These are phyloP conservation scores for Poeciliopsis paucimaculata DNA, from an alignment of 2,797 vertebrate species.

Conservation along the genomic window DNA sequence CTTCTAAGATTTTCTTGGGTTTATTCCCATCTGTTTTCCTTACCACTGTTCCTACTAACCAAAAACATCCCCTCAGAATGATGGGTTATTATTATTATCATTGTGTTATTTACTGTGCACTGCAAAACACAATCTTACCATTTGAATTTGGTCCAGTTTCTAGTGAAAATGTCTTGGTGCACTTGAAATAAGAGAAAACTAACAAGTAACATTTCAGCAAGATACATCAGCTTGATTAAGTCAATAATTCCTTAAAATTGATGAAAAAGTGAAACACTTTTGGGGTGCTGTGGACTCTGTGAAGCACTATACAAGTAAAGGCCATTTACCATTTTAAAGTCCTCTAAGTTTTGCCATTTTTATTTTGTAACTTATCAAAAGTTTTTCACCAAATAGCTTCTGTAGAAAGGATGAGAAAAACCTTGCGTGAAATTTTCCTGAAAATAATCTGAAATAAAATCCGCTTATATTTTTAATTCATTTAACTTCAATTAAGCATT, in stretches of 20 bases:
- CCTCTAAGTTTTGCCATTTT: background rate
- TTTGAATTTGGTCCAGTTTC: too few species aligned
- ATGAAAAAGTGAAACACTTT: too few species aligned
- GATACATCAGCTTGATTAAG: too few species aligned
- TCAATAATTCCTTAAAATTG: too few species aligned
- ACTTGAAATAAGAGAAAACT: too few species aligned
- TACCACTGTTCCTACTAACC: background rate
- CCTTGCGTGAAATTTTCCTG: background rate
- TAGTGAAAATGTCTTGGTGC: too few species aligned
- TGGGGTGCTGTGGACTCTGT: too few species aligned
- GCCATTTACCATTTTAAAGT: background rate
- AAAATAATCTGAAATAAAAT: background rate
- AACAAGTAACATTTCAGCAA: too few species aligned
- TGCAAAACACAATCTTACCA: too few species aligned
- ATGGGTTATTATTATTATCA: background rate
- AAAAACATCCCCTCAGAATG: background rate
- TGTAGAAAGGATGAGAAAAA: background rate
- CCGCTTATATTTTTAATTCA: background rate
- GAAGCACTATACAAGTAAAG: too few species aligned
- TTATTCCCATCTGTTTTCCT: background rate
- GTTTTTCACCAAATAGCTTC: background rate
- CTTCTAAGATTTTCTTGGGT: background rate
- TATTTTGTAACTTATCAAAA: background rate
- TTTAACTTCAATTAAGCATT: background rate
- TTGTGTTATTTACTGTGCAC: too few species aligned